These are phyloP conservation scores for Ctenopoma kingsleyae DNA, from an alignment of 2,797 vertebrate genomes.

Conservation along the genomic window DNA sequence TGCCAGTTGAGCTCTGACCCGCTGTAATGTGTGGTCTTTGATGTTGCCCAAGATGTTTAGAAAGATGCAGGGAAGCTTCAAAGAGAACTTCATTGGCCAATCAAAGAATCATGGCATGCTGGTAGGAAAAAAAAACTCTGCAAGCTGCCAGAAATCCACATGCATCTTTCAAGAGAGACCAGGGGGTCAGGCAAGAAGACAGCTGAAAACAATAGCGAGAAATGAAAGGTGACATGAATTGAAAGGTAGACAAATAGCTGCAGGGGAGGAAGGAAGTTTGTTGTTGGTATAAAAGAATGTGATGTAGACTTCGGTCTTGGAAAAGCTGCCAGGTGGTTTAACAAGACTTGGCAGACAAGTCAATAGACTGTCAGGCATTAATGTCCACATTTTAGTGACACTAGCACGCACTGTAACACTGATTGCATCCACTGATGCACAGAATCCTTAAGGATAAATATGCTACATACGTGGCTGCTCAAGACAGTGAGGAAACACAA, in stretches of 20 bases:
- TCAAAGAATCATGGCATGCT: constrained; percentile 50
- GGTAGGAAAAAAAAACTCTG: constrained; percentile 30
- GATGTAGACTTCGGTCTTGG: constrained; percentile 61
- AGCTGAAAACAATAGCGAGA: constrained; percentile 76
- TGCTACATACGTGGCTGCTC: constrained; percentile 28
- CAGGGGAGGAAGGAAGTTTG: constrained; percentile 76
- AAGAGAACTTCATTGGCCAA: constrained; percentile 45
- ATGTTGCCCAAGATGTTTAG: constrained; percentile 58
- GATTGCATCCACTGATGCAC: constrained; percentile 36
- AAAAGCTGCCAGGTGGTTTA: constrained; percentile 64
- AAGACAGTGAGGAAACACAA: constrained; percentile 20
- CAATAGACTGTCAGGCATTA: constrained; percentile 69
- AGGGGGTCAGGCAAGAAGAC: constrained; percentile 66
- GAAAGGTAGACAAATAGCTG: constrained; percentile 82
- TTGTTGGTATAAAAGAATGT: constrained; percentile 70
- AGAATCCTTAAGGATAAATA: constrained; percentile 32
- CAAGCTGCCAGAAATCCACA: constrained; percentile 74
- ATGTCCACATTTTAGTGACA: constrained; percentile 56
- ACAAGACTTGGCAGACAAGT: constrained; percentile 66
- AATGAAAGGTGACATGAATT: constrained; percentile 81
- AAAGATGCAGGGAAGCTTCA: constrained; percentile 58
- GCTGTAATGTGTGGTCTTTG: constrained; percentile 60
- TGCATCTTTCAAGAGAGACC: constrained; percentile 72
- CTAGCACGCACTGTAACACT: constrained; percentile 7
- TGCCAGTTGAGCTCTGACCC: constrained; percentile 57